phyloP scores from a whole-genome alignment of 1,140 invertebrate species.

The Parapsyche elsis region DNA sequence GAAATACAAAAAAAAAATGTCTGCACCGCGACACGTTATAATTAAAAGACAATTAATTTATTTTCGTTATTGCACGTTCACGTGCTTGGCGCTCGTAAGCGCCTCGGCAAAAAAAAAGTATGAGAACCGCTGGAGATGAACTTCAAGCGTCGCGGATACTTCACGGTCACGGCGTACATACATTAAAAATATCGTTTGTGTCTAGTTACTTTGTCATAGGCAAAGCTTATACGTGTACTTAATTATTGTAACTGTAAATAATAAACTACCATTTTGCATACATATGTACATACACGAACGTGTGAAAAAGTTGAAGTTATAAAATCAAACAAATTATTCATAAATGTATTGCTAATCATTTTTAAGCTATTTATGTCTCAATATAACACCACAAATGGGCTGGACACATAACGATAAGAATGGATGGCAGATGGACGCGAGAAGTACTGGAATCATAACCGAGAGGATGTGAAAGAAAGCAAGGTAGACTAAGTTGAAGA shows the following conservation, averaged over 20 bases:
- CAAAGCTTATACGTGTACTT: not conserved
- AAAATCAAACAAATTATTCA: no score
- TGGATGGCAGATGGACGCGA: no score
- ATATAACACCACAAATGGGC: no score
- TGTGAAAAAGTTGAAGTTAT: no score
- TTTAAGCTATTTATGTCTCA: no score
- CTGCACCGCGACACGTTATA: conserved; percentile 18
- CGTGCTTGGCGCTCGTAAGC: not conserved
- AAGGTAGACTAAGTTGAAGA: no score
- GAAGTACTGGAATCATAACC: no score
- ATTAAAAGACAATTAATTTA: conserved; percentile 48
- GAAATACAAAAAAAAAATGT: conserved; percentile 8
- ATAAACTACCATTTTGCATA: no score
- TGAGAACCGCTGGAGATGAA: conserved; percentile 34
- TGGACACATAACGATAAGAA: no score
- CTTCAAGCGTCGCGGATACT: conserved; percentile 14
- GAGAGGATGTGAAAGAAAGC: no score
- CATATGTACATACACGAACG: no score
- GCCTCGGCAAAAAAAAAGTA: conserved; percentile 16
- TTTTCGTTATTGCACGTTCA: conserved; percentile 37
- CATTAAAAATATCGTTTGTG: not conserved
- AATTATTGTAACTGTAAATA: not conserved
- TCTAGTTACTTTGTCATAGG: conserved; percentile 14
- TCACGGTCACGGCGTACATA: conserved; percentile 38
- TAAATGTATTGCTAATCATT: no score